These are phyloP conservation scores for Sanderia malayensis DNA, from an alignment of 30 jellyfish, hydroid and myxozoan species.

Conservation along the genomic window DNA sequence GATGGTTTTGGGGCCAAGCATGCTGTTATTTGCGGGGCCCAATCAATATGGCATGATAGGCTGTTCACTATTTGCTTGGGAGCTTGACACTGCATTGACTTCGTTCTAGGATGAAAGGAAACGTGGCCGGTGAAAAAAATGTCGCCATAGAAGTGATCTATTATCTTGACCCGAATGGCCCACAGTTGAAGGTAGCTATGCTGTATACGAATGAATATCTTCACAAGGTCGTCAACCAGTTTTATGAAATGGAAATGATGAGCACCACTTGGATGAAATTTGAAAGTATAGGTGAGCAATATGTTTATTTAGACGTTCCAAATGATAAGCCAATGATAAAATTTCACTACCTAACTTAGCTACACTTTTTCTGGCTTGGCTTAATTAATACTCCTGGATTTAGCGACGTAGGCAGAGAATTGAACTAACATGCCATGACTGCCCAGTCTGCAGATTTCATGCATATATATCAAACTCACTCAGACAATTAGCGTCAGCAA, in stretches of 20 bases:
- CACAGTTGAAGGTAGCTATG: no score
- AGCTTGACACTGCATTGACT: no score
- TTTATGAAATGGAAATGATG: conserved; percentile 30
- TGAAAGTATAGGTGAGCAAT: no score
- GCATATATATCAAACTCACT: background rate
- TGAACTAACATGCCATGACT: background rate
- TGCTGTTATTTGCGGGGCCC: no score
- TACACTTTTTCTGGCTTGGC: background rate
- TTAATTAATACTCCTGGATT: background rate
- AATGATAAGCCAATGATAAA: background rate
- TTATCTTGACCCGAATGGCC: no score
- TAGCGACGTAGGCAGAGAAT: background rate
- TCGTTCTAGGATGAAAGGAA: conserved; percentile 35
- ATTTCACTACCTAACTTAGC: background rate
- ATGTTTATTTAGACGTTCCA: background rate
- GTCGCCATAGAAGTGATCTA: conserved; percentile 15
- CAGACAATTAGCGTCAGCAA: no score
- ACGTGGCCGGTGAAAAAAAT: background rate
- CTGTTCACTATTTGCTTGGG: no score
- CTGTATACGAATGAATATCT: no score
- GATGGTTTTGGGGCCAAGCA: no score
- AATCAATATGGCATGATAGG: no score
- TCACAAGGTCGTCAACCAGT: conserved; percentile 23
- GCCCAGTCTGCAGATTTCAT: background rate
- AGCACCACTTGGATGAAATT: conserved; percentile 14